These are phyloP conservation scores for Cetonia aurata DNA, from an alignment of 2,888 invertebrate genomes.

Conservation along the genomic window DNA sequence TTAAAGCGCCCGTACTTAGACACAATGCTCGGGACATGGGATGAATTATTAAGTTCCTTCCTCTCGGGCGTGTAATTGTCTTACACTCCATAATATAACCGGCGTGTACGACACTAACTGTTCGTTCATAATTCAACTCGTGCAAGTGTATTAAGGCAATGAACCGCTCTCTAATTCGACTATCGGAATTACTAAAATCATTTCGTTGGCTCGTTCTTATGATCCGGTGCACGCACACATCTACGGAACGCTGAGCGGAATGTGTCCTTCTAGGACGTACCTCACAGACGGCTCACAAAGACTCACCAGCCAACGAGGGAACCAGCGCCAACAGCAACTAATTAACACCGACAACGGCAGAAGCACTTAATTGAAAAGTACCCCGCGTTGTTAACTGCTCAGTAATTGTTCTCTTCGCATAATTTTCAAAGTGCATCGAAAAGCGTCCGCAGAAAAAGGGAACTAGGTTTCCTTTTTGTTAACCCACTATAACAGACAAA, in stretches of 20 bases:
- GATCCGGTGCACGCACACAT: conserved; percentile 14
- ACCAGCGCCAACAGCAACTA: conserved; percentile 36
- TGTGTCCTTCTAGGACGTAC: conserved; percentile 6
- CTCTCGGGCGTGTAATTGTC: conserved; percentile 65
- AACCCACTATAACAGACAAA: too few relatives aligned
- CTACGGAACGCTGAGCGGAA: not conserved
- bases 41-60: conserved; percentile 65
- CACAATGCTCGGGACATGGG: conserved; percentile 63
- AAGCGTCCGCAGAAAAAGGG: not conserved
- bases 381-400: conserved; percentile 32
- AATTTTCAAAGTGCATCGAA: conserved; percentile 34
- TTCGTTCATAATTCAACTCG: conserved; percentile 63
- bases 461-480: too few relatives aligned
- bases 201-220: conserved; percentile 38
- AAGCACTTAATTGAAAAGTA: conserved; percentile 43
- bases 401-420: conserved; percentile 31
- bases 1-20: conserved; percentile 63
- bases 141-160: conserved; percentile 58
- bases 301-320: conserved; percentile 20
- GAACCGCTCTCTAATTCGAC: conserved; percentile 54
- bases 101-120: conserved; percentile 62
- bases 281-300: conserved; percentile 27
- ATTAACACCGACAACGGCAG: conserved; percentile 45
- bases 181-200: conserved; percentile 51
- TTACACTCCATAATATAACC: conserved; percentile 63